These are phyloP conservation scores for Andrena camellia DNA, from an alignment of 2,888 invertebrate genomes.

Conservation along the genomic window DNA sequence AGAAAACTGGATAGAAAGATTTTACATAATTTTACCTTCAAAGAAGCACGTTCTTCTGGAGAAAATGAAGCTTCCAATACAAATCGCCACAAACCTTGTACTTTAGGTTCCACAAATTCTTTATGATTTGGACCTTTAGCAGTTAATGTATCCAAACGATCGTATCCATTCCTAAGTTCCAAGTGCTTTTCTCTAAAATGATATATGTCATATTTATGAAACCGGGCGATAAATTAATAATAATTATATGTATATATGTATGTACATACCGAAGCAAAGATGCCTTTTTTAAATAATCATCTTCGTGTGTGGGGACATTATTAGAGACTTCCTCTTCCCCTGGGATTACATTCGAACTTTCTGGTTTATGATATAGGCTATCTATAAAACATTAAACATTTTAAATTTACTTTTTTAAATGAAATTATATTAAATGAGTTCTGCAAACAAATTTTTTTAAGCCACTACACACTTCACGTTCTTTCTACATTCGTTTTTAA, in stretches of 20 bases:
- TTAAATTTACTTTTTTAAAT: constrained; percentile 11
- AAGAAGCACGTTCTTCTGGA: constrained; percentile 92
- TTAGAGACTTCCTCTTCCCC: constrained; percentile 86
- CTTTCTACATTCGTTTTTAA: no score
- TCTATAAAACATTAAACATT: constrained; percentile 85
- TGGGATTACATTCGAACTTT: constrained; percentile 90
- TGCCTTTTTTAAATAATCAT: constrained; percentile 89
- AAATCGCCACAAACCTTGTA: constrained; percentile 94
- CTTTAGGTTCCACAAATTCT: constrained; percentile 96
- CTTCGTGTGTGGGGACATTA: constrained; percentile 86
- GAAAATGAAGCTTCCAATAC: constrained; percentile 93
- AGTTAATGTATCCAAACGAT: constrained; percentile 90
- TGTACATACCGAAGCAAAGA: constrained; percentile 87
- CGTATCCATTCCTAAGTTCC: constrained; percentile 92
- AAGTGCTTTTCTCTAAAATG: constrained; percentile 89
- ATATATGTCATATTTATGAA: constrained; percentile 4
- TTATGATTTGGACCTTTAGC: constrained; percentile 92
- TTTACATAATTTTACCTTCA: constrained; percentile 87
- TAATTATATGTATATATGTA: background rate
- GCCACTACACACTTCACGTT: no score
- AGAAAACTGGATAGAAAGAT: background rate
- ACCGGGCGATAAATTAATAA: background rate
- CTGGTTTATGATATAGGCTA: constrained; percentile 90
- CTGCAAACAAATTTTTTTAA: no score
- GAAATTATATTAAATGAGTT: no score